Base-by-base conservation (phyloP, 2,888 invertebrate genomes). In the Torymus tubicola region DNA sequence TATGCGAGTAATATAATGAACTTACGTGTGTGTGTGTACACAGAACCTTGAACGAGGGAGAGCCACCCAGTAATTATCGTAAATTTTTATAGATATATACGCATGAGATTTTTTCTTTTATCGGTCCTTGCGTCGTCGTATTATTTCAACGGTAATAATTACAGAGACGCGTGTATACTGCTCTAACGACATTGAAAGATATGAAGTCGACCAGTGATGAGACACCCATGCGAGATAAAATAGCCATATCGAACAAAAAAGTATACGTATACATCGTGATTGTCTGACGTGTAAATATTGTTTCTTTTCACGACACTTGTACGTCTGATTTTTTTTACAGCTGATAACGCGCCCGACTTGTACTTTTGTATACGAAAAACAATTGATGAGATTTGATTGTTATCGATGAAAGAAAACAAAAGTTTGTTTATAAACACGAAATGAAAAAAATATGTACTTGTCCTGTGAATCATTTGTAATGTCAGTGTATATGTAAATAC, bases 21-120 rank as follows among this genome's bases (percentile, higher is more conserved):
- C 64, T 58, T 61, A 60, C 53, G 21, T 14, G n/a, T 14, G 52
- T 16, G 21, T 14, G n/a, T 14, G 52, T 16, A 31, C 31, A 31
- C 13, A 18, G 50, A 63, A 57, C 57, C 60, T 71, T 78, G 42
- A 42, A 42, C 52, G 58, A 16, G 58, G 65, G 58, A 60, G 58
- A 78, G 60, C 64, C 55, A 52, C 65, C 60, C 42, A n/a, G 53
- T 58, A 70, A 78, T 78, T 67, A 72, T 71, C 78, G 58, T 72
- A 60, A 67, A 67, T 72, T 72, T 71, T 78, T 67, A 78, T 72
- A 60, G 60, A 42, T 55, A 60, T 53, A 42, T 55, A 12, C 21
- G 42, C 42, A 42, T 42, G 8, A 18, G 31, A 42, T n/a, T 42
- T 53, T 71, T 67, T 78, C n/a, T 78, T 73, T 78, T 73, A 42